phyloP scores from a whole-genome alignment of 2,888 invertebrate species.

The Drosophila monieri region DNA sequence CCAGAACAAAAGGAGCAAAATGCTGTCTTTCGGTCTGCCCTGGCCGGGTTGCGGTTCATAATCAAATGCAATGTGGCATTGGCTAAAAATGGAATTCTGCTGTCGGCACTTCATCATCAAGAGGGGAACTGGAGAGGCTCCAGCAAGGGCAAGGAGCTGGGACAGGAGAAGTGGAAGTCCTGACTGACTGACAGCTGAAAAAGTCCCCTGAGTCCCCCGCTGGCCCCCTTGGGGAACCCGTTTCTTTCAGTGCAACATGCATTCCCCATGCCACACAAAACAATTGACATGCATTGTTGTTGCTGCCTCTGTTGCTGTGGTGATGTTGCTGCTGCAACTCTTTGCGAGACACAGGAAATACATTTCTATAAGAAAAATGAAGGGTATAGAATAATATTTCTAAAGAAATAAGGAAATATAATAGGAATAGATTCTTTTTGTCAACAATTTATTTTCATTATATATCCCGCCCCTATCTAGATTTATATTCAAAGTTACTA shows the following conservation, averaged over 20 bases:
- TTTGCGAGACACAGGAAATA: slow-evolving; percentile 29
- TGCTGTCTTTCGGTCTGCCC: slow-evolving; percentile 8
- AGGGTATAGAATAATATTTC: not conserved
- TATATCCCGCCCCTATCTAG: too few species aligned
- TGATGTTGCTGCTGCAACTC: slow-evolving; percentile 21
- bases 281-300: slow-evolving; percentile 77
- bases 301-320: slow-evolving; percentile 25
- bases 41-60: slow-evolving; percentile 50
- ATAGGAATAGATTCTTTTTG: not conserved
- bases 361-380: not conserved
- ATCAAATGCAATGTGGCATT: slow-evolving; percentile 74
- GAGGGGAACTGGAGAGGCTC: slow-evolving; percentile 24
- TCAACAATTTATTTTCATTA: too few species aligned
- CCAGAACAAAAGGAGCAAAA: slow-evolving; percentile 21
- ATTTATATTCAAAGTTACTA: too few species aligned
- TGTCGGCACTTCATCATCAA: slow-evolving; percentile 78
- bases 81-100: slow-evolving; percentile 78
- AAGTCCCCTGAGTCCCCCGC: slow-evolving; percentile 53
- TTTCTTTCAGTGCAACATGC: slow-evolving; percentile 60
- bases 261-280: slow-evolving; percentile 78
- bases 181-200: slow-evolving; percentile 42
- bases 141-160: not conserved
- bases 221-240: slow-evolving; percentile 39
- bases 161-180: slow-evolving; percentile 14
- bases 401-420: not conserved